Evolutionary conservation across 2,797 vertebrate species (phyloP).

Genomic region (Hephaestus fuliginosus): DNA sequence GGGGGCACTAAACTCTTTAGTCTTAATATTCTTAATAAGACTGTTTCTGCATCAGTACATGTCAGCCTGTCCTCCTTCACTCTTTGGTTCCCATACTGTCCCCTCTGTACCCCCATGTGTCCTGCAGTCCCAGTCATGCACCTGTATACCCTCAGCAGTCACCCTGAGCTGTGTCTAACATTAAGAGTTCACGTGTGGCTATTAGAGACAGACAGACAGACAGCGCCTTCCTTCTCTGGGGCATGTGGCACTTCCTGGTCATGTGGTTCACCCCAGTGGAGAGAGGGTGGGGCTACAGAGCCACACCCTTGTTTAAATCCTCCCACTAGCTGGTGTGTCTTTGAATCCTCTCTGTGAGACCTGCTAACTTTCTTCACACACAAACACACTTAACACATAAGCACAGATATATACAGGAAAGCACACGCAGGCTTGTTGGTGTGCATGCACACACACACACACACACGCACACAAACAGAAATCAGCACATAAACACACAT

Average conservation of each 20-base stretch:
- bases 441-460: constrained; percentile 43
- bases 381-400: constrained; percentile 28
- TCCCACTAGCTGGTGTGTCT: constrained; percentile 44
- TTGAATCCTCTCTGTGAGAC: constrained; percentile 49
- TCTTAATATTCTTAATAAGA: constrained; percentile 1
- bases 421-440: constrained; percentile 53
- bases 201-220: constrained; percentile 48
- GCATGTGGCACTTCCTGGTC: constrained; percentile 54
- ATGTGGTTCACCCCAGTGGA: constrained; percentile 45
- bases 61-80: no score
- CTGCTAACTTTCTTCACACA: constrained; percentile 42
- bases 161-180: constrained; percentile 25
- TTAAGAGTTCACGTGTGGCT: constrained; percentile 24
- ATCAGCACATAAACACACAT: constrained; percentile 40
- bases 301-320: constrained; percentile 30
- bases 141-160: constrained; percentile 4
- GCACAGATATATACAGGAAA: constrained; percentile 52
- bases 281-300: constrained; percentile 32
- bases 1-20: neutral
- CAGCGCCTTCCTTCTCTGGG: constrained; percentile 32
- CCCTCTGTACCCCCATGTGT: neutral
- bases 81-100: neutral
- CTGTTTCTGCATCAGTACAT: neutral
- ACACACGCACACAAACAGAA: constrained; percentile 25
- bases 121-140: neutral